These are phyloP conservation scores for Clarias magur DNA, from an alignment of 2,113 vertebrate genomes.

Conservation along the genomic window DNA sequence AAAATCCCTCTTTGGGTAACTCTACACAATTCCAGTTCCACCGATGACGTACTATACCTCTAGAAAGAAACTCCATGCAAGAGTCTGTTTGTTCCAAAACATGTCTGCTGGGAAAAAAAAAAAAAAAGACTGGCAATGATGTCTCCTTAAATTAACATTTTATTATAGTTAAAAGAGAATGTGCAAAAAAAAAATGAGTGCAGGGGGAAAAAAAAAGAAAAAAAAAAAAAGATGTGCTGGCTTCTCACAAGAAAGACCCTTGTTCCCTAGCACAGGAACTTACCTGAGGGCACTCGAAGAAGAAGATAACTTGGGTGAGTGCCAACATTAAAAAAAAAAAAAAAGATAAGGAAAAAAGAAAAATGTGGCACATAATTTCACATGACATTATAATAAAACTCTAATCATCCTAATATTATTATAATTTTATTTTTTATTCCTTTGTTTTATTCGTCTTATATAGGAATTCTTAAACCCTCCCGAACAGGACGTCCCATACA, in stretches of 20 bases:
- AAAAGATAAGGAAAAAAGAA: background rate
- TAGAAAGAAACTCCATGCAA: background rate
- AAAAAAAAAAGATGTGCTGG: background rate
- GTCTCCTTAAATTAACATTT: slow-evolving; percentile 23
- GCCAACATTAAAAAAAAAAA: slow-evolving; percentile 62
- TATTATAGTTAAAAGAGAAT: background rate
- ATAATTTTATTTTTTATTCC: background rate
- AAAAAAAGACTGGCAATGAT: background rate
- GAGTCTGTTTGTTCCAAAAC: background rate
- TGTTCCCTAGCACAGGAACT: slow-evolving; percentile 16
- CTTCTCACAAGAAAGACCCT: slow-evolving; percentile 20
- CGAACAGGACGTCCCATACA: background rate
- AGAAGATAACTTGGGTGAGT: slow-evolving; percentile 54
- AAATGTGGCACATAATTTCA: slow-evolving; percentile 66
- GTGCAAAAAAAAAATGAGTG: background rate
- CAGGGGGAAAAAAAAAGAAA: background rate
- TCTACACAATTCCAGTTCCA: no score
- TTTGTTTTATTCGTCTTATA: background rate
- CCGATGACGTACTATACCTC: background rate
- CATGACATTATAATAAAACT: slow-evolving; percentile 63
- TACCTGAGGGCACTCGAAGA: slow-evolving; percentile 50
- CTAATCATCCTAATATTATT: slow-evolving; percentile 39
- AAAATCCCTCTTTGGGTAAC: no score
- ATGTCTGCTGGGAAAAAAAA: background rate
- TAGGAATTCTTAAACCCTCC: background rate